Conservation (phyloP, 2,797 vertebrate species). For the Oreortyx pictus region DNA sequence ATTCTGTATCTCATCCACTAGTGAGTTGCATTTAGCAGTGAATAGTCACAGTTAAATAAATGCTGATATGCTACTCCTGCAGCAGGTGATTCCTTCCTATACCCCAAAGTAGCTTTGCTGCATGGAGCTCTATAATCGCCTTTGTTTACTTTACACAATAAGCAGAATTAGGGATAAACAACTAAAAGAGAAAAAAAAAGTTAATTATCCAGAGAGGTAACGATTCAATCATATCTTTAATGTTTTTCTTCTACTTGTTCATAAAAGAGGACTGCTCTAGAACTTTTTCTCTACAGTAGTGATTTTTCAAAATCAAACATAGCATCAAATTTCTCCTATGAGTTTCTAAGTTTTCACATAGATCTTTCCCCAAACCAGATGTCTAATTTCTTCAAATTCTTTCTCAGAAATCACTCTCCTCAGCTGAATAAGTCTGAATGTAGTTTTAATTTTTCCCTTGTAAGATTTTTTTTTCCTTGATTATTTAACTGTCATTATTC, state of each 20-base stretch:
- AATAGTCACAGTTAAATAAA: too few relatives aligned
- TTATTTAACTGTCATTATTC: neutral
- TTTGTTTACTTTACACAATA: neutral
- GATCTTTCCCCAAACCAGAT: neutral
- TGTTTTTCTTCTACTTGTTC: neutral
- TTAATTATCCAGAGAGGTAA: neutral
- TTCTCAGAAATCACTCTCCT: neutral
- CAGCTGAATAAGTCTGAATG: neutral
- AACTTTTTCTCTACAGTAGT: neutral
- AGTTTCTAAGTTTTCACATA: neutral
- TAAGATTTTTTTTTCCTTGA: neutral
- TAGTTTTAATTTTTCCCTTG: neutral
- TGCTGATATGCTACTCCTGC: neutral
- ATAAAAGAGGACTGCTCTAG: neutral
- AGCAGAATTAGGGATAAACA: neutral
- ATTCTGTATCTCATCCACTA: too few relatives aligned
- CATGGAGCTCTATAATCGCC: too few relatives aligned
- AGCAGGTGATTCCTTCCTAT: rapidly evolving
- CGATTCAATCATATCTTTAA: neutral
- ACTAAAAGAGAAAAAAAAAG: neutral
- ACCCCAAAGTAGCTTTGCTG: neutral
- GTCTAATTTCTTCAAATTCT: neutral
- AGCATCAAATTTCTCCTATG: neutral
- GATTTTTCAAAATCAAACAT: neutral
- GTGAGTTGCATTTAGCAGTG: too few relatives aligned